Conservation (phyloP, 2,888 invertebrate genomes). For the Gari tellinella region DNA sequence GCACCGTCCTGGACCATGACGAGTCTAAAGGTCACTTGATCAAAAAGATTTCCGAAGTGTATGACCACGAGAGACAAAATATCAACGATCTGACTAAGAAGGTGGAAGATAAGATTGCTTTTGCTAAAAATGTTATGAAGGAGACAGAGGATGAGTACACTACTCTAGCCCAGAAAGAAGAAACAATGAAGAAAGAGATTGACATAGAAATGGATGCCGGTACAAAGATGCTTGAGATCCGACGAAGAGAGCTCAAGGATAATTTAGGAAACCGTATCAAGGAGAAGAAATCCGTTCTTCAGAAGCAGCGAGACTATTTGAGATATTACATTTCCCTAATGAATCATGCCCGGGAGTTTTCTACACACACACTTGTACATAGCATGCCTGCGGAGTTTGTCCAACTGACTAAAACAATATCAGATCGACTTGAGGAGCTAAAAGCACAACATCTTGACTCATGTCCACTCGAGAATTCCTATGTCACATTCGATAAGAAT, state of each 20-base stretch:
- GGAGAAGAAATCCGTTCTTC: slow-evolving; percentile 61
- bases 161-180: slow-evolving; percentile 54
- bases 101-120: slow-evolving; percentile 61
- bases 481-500: slow-evolving; percentile 61
- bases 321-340: slow-evolving; percentile 59
- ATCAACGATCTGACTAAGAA: slow-evolving; percentile 60
- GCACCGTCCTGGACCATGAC: slow-evolving; percentile 60
- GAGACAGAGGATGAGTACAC: slow-evolving; percentile 63
- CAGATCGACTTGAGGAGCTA: slow-evolving; percentile 48
- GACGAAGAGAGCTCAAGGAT: slow-evolving; percentile 62
- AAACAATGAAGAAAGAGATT: slow-evolving; percentile 56
- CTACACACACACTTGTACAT: slow-evolving; percentile 60
- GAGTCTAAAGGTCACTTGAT: slow-evolving; percentile 58
- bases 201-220: slow-evolving; percentile 66
- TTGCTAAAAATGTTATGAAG: slow-evolving; percentile 62
- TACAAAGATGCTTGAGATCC: slow-evolving; percentile 62
- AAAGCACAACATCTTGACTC: slow-evolving; percentile 59
- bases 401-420: slow-evolving; percentile 55
- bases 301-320: slow-evolving; percentile 62
- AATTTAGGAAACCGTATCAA: slow-evolving; percentile 57
- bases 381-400: slow-evolving; percentile 67
- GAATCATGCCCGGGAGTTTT: slow-evolving; percentile 61
- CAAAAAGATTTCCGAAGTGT: slow-evolving; percentile 55
- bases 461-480: slow-evolving; percentile 64
- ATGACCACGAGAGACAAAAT: slow-evolving; percentile 57